Base-by-base conservation (phyloP, 2,888 invertebrate species). In the Epiblema foenella region DNA sequence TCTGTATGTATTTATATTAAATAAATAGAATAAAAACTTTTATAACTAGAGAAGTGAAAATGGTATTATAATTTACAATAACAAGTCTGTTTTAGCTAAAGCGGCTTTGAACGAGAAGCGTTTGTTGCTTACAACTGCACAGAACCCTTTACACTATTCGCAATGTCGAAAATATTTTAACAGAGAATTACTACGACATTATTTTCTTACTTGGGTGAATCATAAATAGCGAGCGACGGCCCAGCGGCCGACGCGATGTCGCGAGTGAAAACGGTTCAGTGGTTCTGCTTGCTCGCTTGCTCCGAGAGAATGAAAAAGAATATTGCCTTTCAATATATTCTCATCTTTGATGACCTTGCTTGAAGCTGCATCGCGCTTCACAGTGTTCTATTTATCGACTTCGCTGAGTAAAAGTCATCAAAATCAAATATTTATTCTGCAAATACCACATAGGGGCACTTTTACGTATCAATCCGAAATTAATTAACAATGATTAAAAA, bases 211-310 rank as follows among this genome's bases (percentile, higher is more conserved):
- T 69, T 17, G 51, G 54, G 49, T 51, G 60, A 67, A 62, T 67
- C 39, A 71, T 71, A 42, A 67, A 67, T 67, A 42, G 60, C 60
- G 52, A 54, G 49, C 37, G 70, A 49, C 37, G 62, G 62, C 56
- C 60, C 24, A 62, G 49, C 70, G 66, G 9, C 66, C 66, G 54
- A 33, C 49, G 60, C 66, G 60, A 56, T 24, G 56, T 62, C 56
- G 59, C 59, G 58, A 69, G 64, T 65, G 58, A 59, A 71, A 57
- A 62, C 42, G 62, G 49, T 62, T 67, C 71, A 71, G 56, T 62
- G 71, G 24, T 67, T 66, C 51, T 62, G n/a, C n/a, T n/a, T n/a
- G n/a, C n/a, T n/a, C n/a, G n/a, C n/a, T n/a, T 62, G 39, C 54
- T 66, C 66, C 60, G 49, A 29, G 29, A 62, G 56, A 56, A 64